Base-by-base conservation (phyloP, 2,888 invertebrate species). In the Thereva nobilitata region DNA sequence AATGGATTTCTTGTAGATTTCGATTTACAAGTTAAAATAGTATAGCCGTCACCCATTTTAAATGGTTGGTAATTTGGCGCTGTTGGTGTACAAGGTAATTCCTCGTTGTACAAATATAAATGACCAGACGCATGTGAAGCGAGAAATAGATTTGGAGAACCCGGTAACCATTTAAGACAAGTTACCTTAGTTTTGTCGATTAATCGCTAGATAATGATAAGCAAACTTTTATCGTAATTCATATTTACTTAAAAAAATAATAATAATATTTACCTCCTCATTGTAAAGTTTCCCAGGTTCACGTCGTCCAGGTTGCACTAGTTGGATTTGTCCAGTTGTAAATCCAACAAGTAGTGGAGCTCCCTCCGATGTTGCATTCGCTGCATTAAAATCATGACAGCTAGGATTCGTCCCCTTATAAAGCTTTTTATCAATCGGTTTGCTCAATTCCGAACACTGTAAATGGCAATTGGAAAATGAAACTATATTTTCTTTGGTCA, bases 371-470 rank as follows among this genome's bases (percentile, higher is more conserved):
- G 90, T 89, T 76, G 92, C 91, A 61, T 91, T 89, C 72, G 89
- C 85, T 59, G 88, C 86, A 84, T 98, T 98, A 82, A 99, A 98
- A 83, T 97, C 97, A 79, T 99, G 99, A 82, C 97, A 97, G 37
- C 98, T 99, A 12, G 98, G 99, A 83, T 94, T 96, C 63, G 97
- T 97, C 77, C 97, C 97, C 84, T 98, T 98, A 83, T 99, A 99
- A 78, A 96, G 90, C 80, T 97, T 92, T 81, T 98, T 99, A 82
- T 99, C 98, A 74, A 98, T 89, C 49, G 97, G 97, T 81, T 97
- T 97, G 72, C 92, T 93, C 77, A 97, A 86, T 84, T 98, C 97
- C 72, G 94, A 92, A 72, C 95, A 95, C 92, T 95, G 83, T 5
- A 70, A 72, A 74, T 53, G 9, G 12, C 34, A 10, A 41, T 40